Conservation (phyloP, 2,888 invertebrate genomes). For the Emmelina monodactyla region DNA sequence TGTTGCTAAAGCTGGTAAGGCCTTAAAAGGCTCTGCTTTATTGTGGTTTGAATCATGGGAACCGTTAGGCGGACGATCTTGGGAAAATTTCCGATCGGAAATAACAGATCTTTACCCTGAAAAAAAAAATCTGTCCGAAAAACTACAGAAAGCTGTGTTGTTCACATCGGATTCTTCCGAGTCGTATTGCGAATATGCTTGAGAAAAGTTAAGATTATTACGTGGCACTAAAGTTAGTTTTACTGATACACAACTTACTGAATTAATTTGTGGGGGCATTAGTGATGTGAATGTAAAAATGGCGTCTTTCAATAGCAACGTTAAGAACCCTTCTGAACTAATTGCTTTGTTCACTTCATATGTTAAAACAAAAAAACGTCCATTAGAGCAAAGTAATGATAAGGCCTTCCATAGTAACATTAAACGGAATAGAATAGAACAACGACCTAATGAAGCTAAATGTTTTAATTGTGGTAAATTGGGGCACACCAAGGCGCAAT, state of each 20-base stretch:
- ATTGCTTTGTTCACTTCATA: slow-evolving; percentile 18
- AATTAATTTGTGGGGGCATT: slow-evolving; percentile 16
- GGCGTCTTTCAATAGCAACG: slow-evolving; percentile 17
- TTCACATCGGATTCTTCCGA: slow-evolving; percentile 14
- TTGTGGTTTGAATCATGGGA: slow-evolving; percentile 15
- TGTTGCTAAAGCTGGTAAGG: no score
- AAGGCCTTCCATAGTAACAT: neutral
- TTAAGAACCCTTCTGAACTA: slow-evolving; percentile 15
- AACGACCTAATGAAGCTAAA: neutral
- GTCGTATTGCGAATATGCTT: slow-evolving; percentile 17
- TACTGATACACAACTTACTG: slow-evolving; percentile 13
- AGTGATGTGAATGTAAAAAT: slow-evolving; percentile 16
- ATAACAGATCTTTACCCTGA: slow-evolving; percentile 10
- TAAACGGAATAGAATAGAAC: neutral
- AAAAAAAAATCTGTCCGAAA: slow-evolving; percentile 14
- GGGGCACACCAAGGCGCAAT: slow-evolving; percentile 8
- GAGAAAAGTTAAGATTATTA: slow-evolving; percentile 16
- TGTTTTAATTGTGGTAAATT: slow-evolving; percentile 9
- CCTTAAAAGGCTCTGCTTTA: slow-evolving; percentile 17
- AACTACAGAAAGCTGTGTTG: slow-evolving; percentile 12
- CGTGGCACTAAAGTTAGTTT: slow-evolving; percentile 12
- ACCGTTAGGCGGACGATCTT: slow-evolving; percentile 6
- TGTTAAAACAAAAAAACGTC: slow-evolving; percentile 13
- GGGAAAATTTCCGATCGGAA: slow-evolving; percentile 14
- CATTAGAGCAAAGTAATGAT: slow-evolving; percentile 5